Conservation (phyloP, 2,113 vertebrate species). For the Sardina pilchardus region DNA sequence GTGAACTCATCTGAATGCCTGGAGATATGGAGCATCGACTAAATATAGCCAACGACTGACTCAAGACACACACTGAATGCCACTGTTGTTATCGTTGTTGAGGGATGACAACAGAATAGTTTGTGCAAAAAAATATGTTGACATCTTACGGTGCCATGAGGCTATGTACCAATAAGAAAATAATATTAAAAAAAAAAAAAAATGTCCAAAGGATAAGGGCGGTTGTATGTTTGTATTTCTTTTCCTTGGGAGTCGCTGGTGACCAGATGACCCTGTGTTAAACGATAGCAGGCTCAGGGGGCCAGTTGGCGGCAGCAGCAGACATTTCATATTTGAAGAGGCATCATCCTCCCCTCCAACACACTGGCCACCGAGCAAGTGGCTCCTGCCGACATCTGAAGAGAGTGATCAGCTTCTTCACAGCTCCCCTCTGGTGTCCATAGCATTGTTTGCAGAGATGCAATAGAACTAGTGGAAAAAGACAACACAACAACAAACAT, state of each 20-base stretch:
- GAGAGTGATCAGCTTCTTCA: not conserved
- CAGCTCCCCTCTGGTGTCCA: not conserved
- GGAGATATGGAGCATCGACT: not conserved
- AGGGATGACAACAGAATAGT: not conserved
- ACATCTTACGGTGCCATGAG: not conserved
- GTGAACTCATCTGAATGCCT: not conserved
- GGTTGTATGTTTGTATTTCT: not conserved
- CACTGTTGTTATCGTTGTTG: not conserved
- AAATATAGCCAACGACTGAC: not conserved
- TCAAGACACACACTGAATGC: not conserved
- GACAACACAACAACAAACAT: not conserved
- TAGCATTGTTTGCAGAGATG: not conserved
- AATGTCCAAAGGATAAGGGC: not conserved
- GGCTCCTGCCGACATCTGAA: not conserved
- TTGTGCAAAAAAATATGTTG: not conserved
- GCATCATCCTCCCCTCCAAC: not conserved
- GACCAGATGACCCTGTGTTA: conserved; percentile 1
- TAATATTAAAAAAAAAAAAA: not conserved
- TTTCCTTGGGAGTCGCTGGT: not conserved
- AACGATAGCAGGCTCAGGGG: not conserved
- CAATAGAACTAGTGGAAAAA: not conserved
- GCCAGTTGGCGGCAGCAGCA: not conserved
- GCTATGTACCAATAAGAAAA: not conserved
- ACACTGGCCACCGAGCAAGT: not conserved
- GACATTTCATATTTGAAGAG: not conserved